Evolutionary conservation across 2,113 vertebrate genomes (phyloP).

Genomic region (Illadopsis cleaveri): DNA sequence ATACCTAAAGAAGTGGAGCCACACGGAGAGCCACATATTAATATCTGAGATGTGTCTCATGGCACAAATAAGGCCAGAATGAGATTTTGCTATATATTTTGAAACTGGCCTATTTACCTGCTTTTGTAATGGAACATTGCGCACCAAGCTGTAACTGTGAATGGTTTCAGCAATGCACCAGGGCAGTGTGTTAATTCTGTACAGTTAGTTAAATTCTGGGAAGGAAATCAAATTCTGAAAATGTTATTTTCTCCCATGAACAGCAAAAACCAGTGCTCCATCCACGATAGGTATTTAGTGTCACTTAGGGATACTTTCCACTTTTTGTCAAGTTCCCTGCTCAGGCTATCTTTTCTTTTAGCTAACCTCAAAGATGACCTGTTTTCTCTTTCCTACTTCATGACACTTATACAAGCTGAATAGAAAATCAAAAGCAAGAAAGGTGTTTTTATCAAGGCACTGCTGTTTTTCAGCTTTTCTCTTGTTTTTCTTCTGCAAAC

Average conservation of each 20-base stretch:
- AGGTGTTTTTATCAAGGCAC: conserved; percentile 4
- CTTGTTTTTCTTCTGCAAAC: background rate
- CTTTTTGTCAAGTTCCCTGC: conserved; percentile 36
- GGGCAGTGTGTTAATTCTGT: conserved; percentile 35
- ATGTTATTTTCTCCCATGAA: conserved; percentile 24
- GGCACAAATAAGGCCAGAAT: background rate
- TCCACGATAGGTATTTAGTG: background rate
- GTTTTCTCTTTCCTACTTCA: conserved; percentile 39
- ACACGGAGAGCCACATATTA: background rate
- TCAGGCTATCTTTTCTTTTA: conserved; percentile 39
- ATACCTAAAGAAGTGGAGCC: background rate
- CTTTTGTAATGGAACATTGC: conserved; percentile 36
- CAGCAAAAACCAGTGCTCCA: background rate
- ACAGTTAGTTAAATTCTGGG: conserved; percentile 60
- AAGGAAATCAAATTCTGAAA: conserved; percentile 57
- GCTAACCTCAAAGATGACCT: conserved; percentile 6
- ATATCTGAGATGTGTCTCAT: background rate
- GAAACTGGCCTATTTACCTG: conserved; percentile 33
- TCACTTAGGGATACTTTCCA: conserved; percentile 22
- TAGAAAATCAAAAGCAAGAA: conserved; percentile 50
- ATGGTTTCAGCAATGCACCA: conserved; percentile 41
- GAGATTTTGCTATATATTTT: conserved; percentile 37
- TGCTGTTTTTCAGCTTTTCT: conserved; percentile 8
- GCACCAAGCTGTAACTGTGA: conserved; percentile 28
- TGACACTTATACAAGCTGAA: conserved; percentile 21